Base-by-base conservation (phyloP, 2,888 invertebrate genomes). In the Drosophila nr. perissopoda region DNA sequence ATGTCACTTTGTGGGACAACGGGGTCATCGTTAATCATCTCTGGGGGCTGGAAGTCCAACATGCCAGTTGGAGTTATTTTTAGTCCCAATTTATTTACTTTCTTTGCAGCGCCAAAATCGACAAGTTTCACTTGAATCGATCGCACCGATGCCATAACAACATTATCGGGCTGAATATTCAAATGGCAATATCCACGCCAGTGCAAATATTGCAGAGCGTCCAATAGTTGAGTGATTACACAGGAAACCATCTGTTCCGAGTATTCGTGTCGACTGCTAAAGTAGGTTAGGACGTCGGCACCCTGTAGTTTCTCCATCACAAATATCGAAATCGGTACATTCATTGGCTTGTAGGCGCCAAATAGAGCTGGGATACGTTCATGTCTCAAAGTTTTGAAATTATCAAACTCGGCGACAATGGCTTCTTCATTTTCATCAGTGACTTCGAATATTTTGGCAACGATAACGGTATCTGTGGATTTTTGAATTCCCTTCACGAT, bases 121-220 rank as follows among this genome's bases (percentile, higher is more conserved):
- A 98, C 96, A 53, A 99, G 93, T 93, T 99, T 99, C 3, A 99
- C 95, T 92, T 97, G 96, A 11, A 97, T 95, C 0, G 96, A 96
- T 79, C 98, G 94, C 21, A 97, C 96, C 0, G 96, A 96, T 1
- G 97, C 95, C 96, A 99, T 97, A 4, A 99, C 97, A 31, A 99
- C 95, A 93, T 99, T 99, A 91, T 98, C 98, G 0, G 99, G 99
- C 93, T 99, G 98, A 57, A 99, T 94, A 92, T 98, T 97, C 74
- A 98, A 93, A 92, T 98, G 98, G 83, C 97, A 97, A 81, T 96
- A 95, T 4, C 98, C 98, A 87, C 97, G 95, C 97, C 98, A 98
- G 93, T 99, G 99, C 48, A 99, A 94, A 93, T 98, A 99, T 93
- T 99, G 98, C 1, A 99, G 94, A 1, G 96, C 99, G 90, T 98